Base-by-base conservation (phyloP, 2,113 vertebrate genomes). In the Natator depressus region DNA sequence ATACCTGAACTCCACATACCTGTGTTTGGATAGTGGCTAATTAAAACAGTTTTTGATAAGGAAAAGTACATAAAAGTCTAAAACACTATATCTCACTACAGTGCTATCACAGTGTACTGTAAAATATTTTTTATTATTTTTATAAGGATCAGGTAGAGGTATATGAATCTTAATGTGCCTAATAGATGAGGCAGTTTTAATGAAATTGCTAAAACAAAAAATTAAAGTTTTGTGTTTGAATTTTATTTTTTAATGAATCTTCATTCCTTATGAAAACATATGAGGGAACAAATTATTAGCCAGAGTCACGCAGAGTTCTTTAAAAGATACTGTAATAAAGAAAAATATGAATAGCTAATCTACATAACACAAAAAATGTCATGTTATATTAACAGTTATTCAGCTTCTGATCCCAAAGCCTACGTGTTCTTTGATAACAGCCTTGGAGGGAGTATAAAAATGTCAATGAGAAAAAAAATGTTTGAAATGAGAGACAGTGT, bases 381-480 rank as follows among this genome's bases (percentile, higher is more conserved):
- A 93, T 79, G 22, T 80, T 72, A 38, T 38, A 75, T 75, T n/a
- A 83, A 59, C 10, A 7, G 65, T 49, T 0, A 87, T 85, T 75
- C 81, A 88, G 19, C 50, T 83, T 90, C 54, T 80, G n/a, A 84
- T 82, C 50, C 80, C 69, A 94, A 96, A 95, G 31, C 17, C 47
- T 9, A 25, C 90, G 47, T 81, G 5, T 29, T 91, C 54, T 65
- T 86, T 75, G 84, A 81, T 38, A 84, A 88, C 83, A 80, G 91
- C 83, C 31, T 51, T 89, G 50, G 54, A 82, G 82, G 47, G 53
- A 80, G 42, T 62, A 76, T 29, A 59, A 31, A 50, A 57, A 20
- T 54, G 4, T 91, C 86, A 95, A 87, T 87, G 79, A 93, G 1
- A 82, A 84, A 91, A 38, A 75, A 76, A 51, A 49, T 5, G 88